Percentiles rank a stretch among this genome's conserved stretches.
phyloP scores from a whole-genome alignment of 2,797 vertebrate species.

The Sebastiscus albofasciatus region DNA sequence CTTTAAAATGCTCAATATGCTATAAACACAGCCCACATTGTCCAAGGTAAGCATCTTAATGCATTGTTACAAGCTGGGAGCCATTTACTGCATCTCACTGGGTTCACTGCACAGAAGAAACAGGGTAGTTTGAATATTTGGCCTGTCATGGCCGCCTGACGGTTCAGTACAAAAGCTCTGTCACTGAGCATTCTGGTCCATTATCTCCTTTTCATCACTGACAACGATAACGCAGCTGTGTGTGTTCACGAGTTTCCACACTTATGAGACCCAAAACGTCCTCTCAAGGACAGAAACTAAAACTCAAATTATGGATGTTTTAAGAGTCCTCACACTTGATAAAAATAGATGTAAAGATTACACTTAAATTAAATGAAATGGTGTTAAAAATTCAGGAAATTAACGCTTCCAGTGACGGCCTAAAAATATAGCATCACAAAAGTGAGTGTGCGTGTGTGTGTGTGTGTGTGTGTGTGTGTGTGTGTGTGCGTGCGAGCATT shows the following conservation, averaged over 20 bases:
- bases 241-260: not conserved
- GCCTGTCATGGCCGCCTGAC: not conserved
- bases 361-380: not conserved
- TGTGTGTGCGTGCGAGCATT: not conserved
- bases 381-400: not conserved
- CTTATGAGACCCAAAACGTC: not conserved
- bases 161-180: not conserved
- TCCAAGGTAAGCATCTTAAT: not conserved
- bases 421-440: not conserved
- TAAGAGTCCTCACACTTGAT: not conserved
- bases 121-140: not conserved
- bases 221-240: not conserved
- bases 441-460: not conserved
- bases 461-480: not conserved
- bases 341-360: not conserved
- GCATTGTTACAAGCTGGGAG: not conserved
- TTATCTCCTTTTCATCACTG: constrained; percentile 14
- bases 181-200: not conserved
- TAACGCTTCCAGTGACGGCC: not conserved
- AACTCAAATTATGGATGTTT: not conserved
- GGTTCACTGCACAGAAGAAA: not conserved
- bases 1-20: not conserved
- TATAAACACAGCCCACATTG: not conserved
- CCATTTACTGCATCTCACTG: not conserved
- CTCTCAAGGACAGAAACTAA: not conserved